Evolutionary conservation across 2,113 vertebrate species (phyloP), one percentile per base, ranked within the genome.

Genomic region (Protomyctophum bolini): DNA sequence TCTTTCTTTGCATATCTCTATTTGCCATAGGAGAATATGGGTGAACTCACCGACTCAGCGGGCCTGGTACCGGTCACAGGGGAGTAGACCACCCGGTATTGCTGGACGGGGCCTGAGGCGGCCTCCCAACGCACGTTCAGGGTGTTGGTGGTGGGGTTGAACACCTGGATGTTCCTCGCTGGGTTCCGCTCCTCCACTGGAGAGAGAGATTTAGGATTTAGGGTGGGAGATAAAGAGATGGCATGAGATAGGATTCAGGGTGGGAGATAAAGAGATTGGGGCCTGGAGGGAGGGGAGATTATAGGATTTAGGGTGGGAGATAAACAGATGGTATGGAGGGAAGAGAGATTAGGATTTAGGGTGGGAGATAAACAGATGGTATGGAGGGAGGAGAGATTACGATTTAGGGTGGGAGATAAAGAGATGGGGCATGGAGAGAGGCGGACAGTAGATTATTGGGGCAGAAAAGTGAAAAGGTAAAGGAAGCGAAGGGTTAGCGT

Each of bases 111-210:
- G 47, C 97, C 97, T 0, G 95, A 94, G 7, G 98, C 97, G 9
- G 95, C 90, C 70, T 98, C 96, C 98, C 98, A 99, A 62, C 96
- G 96, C 52, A 98, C 94, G 5, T 96, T 96, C 70, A 99, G 90
- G 72, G 92, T 96, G 91, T 97, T 98, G 77, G 95, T 93, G 3
- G 95, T 94, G 7, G 98, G 98, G 83, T 98, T 97, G 87, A 93
- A 98, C 75, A 99, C 93, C 66, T 95, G 92, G 77, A 99, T 89
- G 64, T 96, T 96, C 85, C 92, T 95, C 29, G 94, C 94, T 12
- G 95, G 91, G 77, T 93, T 95, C 70, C 96, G 94, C 58, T 90
- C 93, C 58, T 90, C 93, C 96, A 99, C 97, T 98, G 86, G 8
- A 10, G 57, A 46, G 29, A 14, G 49, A 50, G 11, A 56, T 9